Evolutionary conservation across 1,140 invertebrate genomes (phyloP).

Genomic region (Brachionus rotundiformis): DNA sequence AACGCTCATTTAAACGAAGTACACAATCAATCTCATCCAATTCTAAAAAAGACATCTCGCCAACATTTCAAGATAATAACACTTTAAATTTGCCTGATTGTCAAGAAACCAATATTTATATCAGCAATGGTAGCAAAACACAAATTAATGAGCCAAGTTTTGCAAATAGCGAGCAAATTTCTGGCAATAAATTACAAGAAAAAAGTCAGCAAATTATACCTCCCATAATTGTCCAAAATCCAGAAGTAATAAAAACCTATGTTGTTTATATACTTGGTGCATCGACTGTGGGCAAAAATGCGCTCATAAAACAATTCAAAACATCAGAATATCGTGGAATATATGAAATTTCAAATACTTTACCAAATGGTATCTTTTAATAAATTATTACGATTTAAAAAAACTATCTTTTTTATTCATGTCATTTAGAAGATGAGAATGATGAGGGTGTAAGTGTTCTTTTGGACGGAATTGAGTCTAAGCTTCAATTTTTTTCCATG

Average conservation of each 20-base stretch:
- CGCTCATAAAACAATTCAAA: constrained; percentile 51
- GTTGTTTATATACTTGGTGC: constrained; percentile 45
- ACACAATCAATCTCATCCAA: constrained; percentile 51
- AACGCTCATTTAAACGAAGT: constrained; percentile 46
- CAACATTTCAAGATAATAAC: neutral
- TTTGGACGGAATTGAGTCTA: constrained; percentile 50
- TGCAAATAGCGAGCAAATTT: neutral
- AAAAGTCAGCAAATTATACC: neutral
- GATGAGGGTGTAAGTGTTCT: constrained; percentile 34
- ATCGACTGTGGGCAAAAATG: constrained; percentile 40
- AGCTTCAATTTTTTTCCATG: constrained; percentile 30
- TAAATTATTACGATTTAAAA: neutral
- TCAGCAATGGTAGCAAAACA: neutral
- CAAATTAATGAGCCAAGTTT: constrained; percentile 28
- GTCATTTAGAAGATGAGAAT: constrained; percentile 33
- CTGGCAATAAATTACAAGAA: neutral
- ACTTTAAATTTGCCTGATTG: constrained; percentile 26
- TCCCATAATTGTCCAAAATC: constrained; percentile 1
- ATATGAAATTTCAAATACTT: neutral
- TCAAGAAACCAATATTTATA: neutral
- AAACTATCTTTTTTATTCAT: neutral
- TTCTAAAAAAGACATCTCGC: neutral
- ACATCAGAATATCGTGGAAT: constrained; percentile 51
- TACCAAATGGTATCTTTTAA: neutral
- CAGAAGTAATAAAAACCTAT: neutral